Evolutionary conservation across 92 coral and sea anemone species (phyloP), one percentile per base, ranked within the genome.

Genomic region (Isaurus tuberculatus): DNA sequence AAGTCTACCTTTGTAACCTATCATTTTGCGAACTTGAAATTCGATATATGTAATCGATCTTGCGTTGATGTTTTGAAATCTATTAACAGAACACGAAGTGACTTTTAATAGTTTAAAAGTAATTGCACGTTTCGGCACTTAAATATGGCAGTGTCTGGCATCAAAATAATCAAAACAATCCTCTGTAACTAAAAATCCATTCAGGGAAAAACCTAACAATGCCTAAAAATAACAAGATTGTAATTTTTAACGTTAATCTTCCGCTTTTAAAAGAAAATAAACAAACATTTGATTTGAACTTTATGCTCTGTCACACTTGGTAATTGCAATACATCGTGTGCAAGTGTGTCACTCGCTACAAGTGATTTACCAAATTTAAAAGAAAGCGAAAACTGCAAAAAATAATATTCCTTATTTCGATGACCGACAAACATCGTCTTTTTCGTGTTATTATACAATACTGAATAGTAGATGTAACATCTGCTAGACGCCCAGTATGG

Each of bases 151-250:
- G 3, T 44, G 43, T 7, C 36, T 22, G 22, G 9, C 63, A 26
- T 3, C 13, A 46, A 7, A 65, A 55, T 43, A 53, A 16, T 46
- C 28, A 30, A 46, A 5, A 22, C 73, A 32, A 37, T 8, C 33
- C 17, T 6, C 22, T 53, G 0, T 53, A 53, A 17, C 25, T 55
- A 55, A 55, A 16, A 19, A 51, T 19, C 1, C 14, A 32, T 34
- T 63, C 34, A 63, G 69, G 69, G 69, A 29, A 63, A 63, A 63
- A 5, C 69, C 69, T 57, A 19, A n/a, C 65, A 57, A 57, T 28
- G 22, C 19, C 5, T 8, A 57, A 57, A 8, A 28, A 63, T 63
- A 28, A 63, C 3, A 63, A 25, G 36, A 63, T 26, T 4, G 26
- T 26, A 13, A 29, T 26, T 26, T 13, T 29, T 27, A 27, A 63